Evolutionary conservation across 2,113 vertebrate species (phyloP).

Genomic region (Nothoprocta pentlandii): DNA sequence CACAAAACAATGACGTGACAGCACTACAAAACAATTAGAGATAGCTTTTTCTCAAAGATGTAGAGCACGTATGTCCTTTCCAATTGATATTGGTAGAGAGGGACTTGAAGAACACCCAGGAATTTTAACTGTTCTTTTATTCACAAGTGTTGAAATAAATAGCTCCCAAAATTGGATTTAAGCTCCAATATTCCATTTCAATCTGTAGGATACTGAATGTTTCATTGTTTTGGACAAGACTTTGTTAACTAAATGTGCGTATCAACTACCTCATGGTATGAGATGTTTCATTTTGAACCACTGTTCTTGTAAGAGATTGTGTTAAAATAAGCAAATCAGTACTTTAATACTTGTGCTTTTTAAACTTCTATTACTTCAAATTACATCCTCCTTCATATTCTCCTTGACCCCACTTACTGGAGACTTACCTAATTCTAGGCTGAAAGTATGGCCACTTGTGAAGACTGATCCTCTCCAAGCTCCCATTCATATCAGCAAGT

Average conservation of each 20-base stretch:
- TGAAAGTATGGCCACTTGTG: neutral
- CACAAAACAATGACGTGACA: neutral
- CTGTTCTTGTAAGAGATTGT: neutral
- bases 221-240: neutral
- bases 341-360: neutral
- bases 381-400: neutral
- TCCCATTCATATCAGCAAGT: slow-evolving; percentile 22
- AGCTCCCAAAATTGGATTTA: neutral
- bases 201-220: neutral
- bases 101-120: neutral
- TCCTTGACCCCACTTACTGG: neutral
- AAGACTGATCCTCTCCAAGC: slow-evolving; percentile 51
- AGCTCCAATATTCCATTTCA: neutral
- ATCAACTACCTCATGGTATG: neutral
- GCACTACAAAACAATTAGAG: neutral
- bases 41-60: neutral
- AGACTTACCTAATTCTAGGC: neutral
- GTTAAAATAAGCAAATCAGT: neutral
- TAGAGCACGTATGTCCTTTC: neutral
- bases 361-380: neutral
- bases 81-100: neutral
- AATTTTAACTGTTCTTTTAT: neutral
- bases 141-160: neutral
- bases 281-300: neutral
- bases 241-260: neutral